Conservation (phyloP, 2,113 vertebrate genomes). For the Neogale vison region DNA sequence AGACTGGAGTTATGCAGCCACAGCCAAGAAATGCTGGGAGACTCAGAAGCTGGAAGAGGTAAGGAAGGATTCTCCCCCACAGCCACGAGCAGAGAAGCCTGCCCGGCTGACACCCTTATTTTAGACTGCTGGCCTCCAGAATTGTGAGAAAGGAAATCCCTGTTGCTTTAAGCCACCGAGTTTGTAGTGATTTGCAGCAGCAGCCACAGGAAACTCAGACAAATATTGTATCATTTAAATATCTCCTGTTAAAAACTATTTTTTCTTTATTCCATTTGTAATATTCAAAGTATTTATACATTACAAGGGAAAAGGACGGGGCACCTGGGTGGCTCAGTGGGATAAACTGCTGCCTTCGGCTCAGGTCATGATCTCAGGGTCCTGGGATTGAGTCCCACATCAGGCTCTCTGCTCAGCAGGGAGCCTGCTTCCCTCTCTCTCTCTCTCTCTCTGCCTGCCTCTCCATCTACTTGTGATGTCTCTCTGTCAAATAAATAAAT, state of each 20-base stretch:
- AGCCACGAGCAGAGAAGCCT: background rate
- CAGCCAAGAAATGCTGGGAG: background rate
- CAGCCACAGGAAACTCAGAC: background rate
- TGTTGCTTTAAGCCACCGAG: background rate
- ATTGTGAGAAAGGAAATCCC: background rate
- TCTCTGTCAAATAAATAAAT: too few species aligned
- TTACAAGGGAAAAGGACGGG: background rate
- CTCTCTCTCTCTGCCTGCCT: too few species aligned
- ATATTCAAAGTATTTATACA: background rate
- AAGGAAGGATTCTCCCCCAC: background rate
- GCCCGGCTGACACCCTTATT: background rate
- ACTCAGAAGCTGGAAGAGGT: background rate
- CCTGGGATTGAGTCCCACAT: too few species aligned
- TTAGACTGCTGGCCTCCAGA: background rate
- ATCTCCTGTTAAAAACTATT: background rate
- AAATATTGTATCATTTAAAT: background rate
- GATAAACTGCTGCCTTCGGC: too few species aligned
- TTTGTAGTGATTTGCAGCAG: background rate
- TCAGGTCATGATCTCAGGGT: too few species aligned
- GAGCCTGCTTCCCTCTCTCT: too few species aligned
- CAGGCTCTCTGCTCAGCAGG: too few species aligned
- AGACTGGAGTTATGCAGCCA: too few species aligned
- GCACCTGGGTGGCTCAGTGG: too few species aligned
- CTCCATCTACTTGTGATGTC: too few species aligned
- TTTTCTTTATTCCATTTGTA: conserved; percentile 26